These are phyloP conservation scores for Petaurus breviceps DNA, from an alignment of 2,113 vertebrate species.

Conservation along the genomic window DNA sequence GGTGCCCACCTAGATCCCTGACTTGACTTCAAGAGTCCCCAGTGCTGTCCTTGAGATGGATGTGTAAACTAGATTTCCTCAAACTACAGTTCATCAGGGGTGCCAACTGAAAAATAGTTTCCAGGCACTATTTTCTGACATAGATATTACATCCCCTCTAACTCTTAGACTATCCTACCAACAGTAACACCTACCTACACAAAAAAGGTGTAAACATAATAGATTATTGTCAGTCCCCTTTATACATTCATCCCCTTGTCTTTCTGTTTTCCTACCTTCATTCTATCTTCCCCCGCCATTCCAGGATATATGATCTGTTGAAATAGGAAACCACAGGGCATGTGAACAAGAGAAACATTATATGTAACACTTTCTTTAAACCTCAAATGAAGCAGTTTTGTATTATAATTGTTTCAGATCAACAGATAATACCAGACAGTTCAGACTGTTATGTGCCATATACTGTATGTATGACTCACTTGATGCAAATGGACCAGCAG, in stretches of 20 bases:
- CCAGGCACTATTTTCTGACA: neutral
- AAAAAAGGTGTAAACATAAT: neutral
- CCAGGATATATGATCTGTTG: neutral
- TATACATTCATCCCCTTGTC: neutral
- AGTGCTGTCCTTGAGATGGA: neutral
- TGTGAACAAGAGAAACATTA: neutral
- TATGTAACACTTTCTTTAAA: neutral
- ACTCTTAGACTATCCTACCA: neutral
- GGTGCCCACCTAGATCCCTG: neutral
- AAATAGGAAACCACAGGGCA: neutral
- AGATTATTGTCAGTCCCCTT: neutral
- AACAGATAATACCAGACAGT: neutral
- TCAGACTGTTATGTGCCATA: neutral
- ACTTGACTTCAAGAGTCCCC: neutral
- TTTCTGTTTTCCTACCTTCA: neutral
- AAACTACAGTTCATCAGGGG: neutral
- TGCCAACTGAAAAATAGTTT: neutral
- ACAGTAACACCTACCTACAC: neutral
- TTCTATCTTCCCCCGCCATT: neutral
- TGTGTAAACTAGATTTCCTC: neutral
- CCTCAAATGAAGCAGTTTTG: neutral
- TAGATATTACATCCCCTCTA: neutral
- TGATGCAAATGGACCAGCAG: conserved; percentile 24
- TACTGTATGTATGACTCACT: neutral
- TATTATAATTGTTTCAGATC: neutral